Base-by-base conservation (phyloP, 2,888 invertebrate species). In the Pristionchus maxplancki region DNA sequence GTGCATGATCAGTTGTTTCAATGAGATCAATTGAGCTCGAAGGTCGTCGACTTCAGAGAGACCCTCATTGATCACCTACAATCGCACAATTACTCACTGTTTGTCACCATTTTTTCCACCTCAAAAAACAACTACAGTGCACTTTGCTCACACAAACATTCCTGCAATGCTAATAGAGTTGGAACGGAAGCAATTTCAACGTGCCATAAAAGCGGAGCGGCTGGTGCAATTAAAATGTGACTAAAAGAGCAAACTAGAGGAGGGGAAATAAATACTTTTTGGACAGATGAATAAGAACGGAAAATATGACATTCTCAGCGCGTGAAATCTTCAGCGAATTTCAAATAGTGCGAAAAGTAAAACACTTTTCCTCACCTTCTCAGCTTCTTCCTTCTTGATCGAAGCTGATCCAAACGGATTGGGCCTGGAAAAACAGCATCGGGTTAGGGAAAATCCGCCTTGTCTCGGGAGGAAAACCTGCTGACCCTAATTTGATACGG, bases 41-140 rank as follows among this genome's bases (percentile, higher is more conserved):
- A 88, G 53, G n/a, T 88, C 88, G 62, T 88, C 88, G 17, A 88
- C 78, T 58, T 88, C 88, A 11, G 58, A 62, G n/a, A 88, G 81
- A 20, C 88, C 88, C 34, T 78, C 78, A 24, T 88, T 58, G 62
- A 88, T 81, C 58, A 88, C 81, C 88, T 88, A 17, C 5, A 67
- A 48, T 3, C 13, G 13, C n/a, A n/a, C 11, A 82, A 48, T 31
- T 0, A 44, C n/a, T 82, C 50, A n/a, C n/a, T n/a, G n/a, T n/a
- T n/a, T n/a, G n/a, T n/a, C n/a, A n/a, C 24, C 24, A 11, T 1
- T n/a, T 24, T 48, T 28, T 83, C 53, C 31, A n/a, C 24, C 20
- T 4, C 78, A 78, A 44, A 78, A 74, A 44, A 78, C 31, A 31
- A 31, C 34, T 17, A 67, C 5, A 44, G 34, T 67, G 28, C 13